phyloP scores from a whole-genome alignment of 2,888 invertebrate species.

The Synanthedon myopaeformis region DNA sequence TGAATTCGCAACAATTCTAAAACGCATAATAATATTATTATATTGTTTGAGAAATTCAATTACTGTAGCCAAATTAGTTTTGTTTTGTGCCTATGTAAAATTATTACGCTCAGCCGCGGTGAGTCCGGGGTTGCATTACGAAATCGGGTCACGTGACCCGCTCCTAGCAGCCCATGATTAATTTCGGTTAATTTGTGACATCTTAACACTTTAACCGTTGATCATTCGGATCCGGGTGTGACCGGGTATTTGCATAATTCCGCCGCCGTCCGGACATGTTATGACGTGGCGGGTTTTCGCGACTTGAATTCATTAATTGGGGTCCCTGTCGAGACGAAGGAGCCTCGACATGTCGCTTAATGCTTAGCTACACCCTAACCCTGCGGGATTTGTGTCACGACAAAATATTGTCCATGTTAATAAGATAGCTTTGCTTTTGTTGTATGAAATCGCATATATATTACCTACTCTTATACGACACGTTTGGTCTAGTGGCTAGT shows the following conservation, averaged over 20 bases:
- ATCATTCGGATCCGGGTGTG: constrained; percentile 4
- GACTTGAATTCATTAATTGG: constrained; percentile 5
- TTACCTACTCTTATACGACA: no score
- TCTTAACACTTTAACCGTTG: constrained; percentile 14
- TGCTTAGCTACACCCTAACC: neutral
- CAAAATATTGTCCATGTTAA: no score
- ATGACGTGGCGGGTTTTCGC: constrained; percentile 3
- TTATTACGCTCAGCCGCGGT: constrained; percentile 7
- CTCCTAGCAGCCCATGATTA: neutral
- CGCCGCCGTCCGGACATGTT: constrained; percentile 3
- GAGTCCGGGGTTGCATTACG: constrained; percentile 19
- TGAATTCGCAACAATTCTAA: neutral
- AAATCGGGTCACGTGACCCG: constrained; percentile 18
- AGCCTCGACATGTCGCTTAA: neutral
- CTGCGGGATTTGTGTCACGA: no score
- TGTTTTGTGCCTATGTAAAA: no score
- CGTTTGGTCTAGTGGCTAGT: no score
- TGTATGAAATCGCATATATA: no score
- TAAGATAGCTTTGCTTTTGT: no score
- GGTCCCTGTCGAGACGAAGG: neutral
- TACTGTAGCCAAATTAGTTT: constrained; percentile 16
- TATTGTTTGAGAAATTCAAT: neutral
- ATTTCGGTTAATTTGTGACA: constrained; percentile 22
- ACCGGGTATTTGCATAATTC: constrained; percentile 12
- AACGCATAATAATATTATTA: constrained; percentile 3